Evolutionary conservation across 2,888 invertebrate species (phyloP), one percentile per base, ranked within the genome.

Genomic region (Torymus auratus): DNA sequence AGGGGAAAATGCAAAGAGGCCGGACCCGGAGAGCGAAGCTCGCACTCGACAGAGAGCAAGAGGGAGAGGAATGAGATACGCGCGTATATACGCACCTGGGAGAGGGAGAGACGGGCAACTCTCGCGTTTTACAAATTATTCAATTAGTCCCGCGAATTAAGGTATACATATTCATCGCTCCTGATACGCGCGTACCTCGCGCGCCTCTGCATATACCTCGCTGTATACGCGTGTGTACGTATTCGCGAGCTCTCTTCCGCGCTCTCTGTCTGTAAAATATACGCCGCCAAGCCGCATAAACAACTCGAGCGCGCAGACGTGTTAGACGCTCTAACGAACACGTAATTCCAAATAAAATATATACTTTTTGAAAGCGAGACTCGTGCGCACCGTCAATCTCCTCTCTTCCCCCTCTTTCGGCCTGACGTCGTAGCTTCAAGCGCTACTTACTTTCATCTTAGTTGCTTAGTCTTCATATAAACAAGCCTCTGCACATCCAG

Each of bases 101-200:
- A 41, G 28, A 28, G 28, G 28, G 28, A 28, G 41, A 41, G 41
- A 41, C 41, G 41, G 7, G 41, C 7, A 41, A 41, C 41, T 41
- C 41, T 41, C 86, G 86, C 89, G 90, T 89, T 91, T 91, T 90
- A 91, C 91, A 91, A 91, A 91, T 91, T 91, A 91, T 91, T 91
- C 91, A 90, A 91, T 91, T 91, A 91, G 90, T 89, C 90, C 87
- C 88, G 90, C 89, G 90, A 90, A 91, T 90, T 91, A 90, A 91
- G 89, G 89, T 90, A 91, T 91, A 90, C 89, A 90, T 91, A 90
- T 90, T 90, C 90, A 90, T 90, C 88, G 89, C 84, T 84, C 84
- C 85, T 88, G 89, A 90, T 89, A 78, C 79, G 71, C 79, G 72
- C 72, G 76, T 60, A 61, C 58, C 64, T 23, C 67, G 77, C 60